Percentiles rank a stretch among this genome's conserved stretches.
These are phyloP conservation scores for Crocallis elinguaria DNA, from an alignment of 2,888 invertebrate genomes.

Conservation along the genomic window DNA sequence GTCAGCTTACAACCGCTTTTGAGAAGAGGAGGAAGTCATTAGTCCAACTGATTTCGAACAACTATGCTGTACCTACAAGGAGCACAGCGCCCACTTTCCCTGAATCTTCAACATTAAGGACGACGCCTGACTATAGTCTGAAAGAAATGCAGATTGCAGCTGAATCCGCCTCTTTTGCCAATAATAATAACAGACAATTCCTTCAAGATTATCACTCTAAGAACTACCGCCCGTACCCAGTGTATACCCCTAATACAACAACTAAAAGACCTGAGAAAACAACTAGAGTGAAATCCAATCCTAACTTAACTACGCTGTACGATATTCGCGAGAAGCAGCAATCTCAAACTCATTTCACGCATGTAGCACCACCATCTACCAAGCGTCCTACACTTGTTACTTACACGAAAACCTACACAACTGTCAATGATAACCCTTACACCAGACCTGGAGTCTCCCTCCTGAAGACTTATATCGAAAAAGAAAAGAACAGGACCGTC, in stretches of 20 bases:
- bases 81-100: constrained; percentile 64
- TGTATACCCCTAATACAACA: constrained; percentile 65
- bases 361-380: constrained; percentile 49
- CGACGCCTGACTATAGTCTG: constrained; percentile 67
- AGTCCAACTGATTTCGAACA: constrained; percentile 73
- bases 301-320: constrained; percentile 75
- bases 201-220: constrained; percentile 72
- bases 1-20: constrained; percentile 64
- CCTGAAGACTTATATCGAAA: constrained; percentile 68
- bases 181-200: constrained; percentile 77
- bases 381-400: constrained; percentile 75
- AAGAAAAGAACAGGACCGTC: constrained; percentile 69
- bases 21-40: constrained; percentile 72
- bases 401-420: constrained; percentile 70
- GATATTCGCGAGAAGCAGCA: constrained; percentile 65
- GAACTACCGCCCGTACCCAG: constrained; percentile 73
- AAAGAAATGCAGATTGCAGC: constrained; percentile 89
- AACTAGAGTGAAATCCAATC: constrained; percentile 64
- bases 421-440: constrained; percentile 70
- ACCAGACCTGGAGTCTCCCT: constrained; percentile 78
- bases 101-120: constrained; percentile 66
- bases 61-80: constrained; percentile 62
- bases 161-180: constrained; percentile 91
- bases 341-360: constrained; percentile 40
- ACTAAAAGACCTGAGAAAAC: constrained; percentile 48